These are phyloP conservation scores for Lepidurus packardi DNA, from an alignment of 1,140 invertebrate genomes.

Conservation along the genomic window DNA sequence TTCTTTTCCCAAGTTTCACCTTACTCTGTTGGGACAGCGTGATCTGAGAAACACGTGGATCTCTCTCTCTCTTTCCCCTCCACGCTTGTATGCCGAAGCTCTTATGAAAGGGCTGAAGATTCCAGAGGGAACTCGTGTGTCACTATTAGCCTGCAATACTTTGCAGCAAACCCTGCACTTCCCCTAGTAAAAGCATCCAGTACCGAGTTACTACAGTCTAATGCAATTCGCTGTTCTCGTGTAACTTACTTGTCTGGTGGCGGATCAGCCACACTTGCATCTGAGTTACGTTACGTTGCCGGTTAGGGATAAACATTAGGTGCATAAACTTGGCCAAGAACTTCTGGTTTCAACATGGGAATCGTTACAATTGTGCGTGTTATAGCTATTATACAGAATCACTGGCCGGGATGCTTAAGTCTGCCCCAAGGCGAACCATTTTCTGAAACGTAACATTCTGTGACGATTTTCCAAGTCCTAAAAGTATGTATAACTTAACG, in stretches of 20 bases:
- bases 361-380: not conserved
- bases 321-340: no score
- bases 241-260: no score
- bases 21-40: not conserved
- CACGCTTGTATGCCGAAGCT: not conserved
- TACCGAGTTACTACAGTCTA: not conserved
- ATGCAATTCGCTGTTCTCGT: not conserved
- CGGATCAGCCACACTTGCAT: no score
- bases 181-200: not conserved
- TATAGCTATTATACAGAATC: not conserved
- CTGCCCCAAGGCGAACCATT: not conserved
- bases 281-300: no score
- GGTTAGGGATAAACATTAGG: no score
- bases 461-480: not conserved
- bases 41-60: not conserved
- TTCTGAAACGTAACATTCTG: not conserved
- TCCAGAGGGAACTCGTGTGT: not conserved
- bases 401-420: not conserved
- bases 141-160: not conserved
- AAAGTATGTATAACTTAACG: not conserved
- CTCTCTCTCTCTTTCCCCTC: not conserved
- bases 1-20: conserved; percentile 7
- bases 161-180: not conserved
- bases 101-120: not conserved
- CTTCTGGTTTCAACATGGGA: not conserved